Evolutionary conservation across 2,888 invertebrate genomes (phyloP).

Genomic region (Dyspetes luteomarginatus): DNA sequence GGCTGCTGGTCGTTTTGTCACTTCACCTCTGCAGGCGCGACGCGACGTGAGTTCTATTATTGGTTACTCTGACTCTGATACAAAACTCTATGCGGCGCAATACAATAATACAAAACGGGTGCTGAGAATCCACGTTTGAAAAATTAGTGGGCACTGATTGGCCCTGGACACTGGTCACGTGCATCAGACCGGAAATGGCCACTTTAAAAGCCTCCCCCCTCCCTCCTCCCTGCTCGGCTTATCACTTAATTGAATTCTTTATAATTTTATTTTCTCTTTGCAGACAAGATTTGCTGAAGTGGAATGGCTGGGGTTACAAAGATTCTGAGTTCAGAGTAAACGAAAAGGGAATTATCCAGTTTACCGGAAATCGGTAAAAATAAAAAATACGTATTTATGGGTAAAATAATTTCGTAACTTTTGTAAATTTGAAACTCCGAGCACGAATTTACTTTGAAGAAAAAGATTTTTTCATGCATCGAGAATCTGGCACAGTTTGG

Average conservation of each 20-base stretch:
- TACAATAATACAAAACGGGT: too few species aligned
- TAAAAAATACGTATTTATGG: not conserved
- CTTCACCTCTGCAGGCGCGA: not conserved
- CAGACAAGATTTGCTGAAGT: slow-evolving; percentile 96
- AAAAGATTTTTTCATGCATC: not conserved
- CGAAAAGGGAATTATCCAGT: slow-evolving; percentile 88
- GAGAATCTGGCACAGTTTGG: not conserved
- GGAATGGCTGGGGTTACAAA: slow-evolving; percentile 99
- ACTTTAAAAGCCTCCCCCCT: slow-evolving; percentile 25
- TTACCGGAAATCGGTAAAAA: slow-evolving; percentile 93
- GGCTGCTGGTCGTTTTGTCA: not conserved
- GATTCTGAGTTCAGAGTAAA: slow-evolving; percentile 93
- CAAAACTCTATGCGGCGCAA: not conserved
- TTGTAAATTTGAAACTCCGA: not conserved
- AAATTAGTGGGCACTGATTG: slow-evolving; percentile 15
- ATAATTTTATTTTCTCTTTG: slow-evolving; percentile 49
- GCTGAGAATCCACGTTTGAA: too few species aligned
- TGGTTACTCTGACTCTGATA: too few species aligned
- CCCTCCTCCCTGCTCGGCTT: too few species aligned
- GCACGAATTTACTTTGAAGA: slow-evolving; percentile 12
- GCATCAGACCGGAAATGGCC: slow-evolving; percentile 36
- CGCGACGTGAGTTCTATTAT: slow-evolving; percentile 2
- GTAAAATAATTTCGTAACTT: not conserved
- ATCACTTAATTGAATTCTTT: slow-evolving; percentile 14
- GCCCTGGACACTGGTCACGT: too few species aligned